Evolutionary conservation across 2,888 invertebrate species (phyloP), one percentile per base, ranked within the genome.

Genomic region (Omphaloscelis lunosa): DNA sequence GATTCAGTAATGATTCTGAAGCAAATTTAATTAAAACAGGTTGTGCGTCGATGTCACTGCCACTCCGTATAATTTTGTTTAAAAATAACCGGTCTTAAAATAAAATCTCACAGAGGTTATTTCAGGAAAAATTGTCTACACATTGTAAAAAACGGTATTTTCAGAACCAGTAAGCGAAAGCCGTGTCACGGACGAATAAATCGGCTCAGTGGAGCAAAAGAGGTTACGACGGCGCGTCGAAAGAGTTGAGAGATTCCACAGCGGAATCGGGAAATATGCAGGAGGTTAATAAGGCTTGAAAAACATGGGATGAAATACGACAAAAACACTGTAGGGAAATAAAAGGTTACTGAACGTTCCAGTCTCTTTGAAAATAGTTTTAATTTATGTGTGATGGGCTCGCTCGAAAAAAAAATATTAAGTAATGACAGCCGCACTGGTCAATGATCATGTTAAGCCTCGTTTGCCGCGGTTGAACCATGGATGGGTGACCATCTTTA

Each of bases 171-270:
- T 41, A 48, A 12, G 56, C 56, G 27, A 71, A 27, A 78, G 39
- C 23, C 15, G 39, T 59, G 53, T 69, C 68, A 79, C 51, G 84
- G 66, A 11, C 71, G 72, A 83, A 62, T 15, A 62, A 12, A 63
- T 62, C 58, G 48, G 62, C 39, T 39, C 73, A 84, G 29, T 59
- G 69, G 72, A 84, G 76, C 84, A 78, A 70, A 74, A 81, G 68
- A 51, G 63, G 77, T 81, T 76, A 72, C 63, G 77, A 56, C 29
- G 70, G 51, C 51, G 39, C 51, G 62, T 23, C 72, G 45, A 70
- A 74, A 61, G 58, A 65, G 51, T 70, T 56, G 20, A n/a, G n/a
- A 67, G 51, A 45, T 17, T 65, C 20, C 17, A 45, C 15, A 66
- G n/a, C n/a, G 20, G 20, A 23, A 41, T 59, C 5, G 9, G n/a